Conservation (phyloP, 2,113 vertebrate species). For the Hassar affinis region DNA sequence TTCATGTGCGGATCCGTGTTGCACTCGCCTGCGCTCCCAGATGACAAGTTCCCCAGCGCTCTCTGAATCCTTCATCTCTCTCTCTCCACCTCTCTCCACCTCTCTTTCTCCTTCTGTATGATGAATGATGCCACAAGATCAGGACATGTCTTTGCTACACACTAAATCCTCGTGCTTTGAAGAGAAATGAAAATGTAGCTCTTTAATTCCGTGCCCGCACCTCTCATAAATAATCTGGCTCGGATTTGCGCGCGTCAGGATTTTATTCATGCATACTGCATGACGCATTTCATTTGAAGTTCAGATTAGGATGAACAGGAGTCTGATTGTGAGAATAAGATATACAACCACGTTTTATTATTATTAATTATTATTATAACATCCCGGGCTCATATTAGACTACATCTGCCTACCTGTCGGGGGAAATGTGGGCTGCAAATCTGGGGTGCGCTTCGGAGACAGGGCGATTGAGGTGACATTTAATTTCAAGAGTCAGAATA, state of each 20-base stretch:
- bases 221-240: not conserved
- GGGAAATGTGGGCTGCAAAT: not conserved
- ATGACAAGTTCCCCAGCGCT: constrained; percentile 17
- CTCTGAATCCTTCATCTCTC: not conserved
- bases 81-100: not conserved
- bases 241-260: constrained; percentile 11
- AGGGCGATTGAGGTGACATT: no score
- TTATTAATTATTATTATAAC: not conserved
- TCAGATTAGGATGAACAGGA: not conserved
- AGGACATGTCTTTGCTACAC: not conserved
- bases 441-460: not conserved
- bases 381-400: not conserved
- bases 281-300: constrained; percentile 7
- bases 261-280: not conserved
- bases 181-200: not conserved
- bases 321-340: not conserved
- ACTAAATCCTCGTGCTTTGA: not conserved
- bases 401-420: not conserved
- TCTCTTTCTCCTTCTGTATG: not conserved
- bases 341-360: not conserved
- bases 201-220: not conserved
- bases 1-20: not conserved
- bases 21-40: not conserved
- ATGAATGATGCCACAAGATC: constrained; percentile 4
- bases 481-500: not conserved